Percentiles rank a stretch among this genome's conserved stretches.
Conservation (phyloP, 2,888 invertebrate species). For the Sphaerophoria taeniata region DNA sequence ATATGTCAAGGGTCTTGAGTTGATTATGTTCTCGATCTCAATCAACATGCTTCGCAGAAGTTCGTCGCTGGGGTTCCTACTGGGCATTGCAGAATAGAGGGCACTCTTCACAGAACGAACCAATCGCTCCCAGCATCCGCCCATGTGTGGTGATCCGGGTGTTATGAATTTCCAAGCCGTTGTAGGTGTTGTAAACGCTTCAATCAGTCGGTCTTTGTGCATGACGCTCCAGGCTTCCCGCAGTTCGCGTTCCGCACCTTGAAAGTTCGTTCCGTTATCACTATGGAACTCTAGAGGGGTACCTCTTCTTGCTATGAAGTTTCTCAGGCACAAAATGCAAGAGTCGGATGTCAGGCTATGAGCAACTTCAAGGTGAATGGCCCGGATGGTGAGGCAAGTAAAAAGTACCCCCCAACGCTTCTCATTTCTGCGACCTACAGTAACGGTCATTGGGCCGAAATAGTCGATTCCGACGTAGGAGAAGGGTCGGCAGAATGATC, state of each 20-base stretch:
- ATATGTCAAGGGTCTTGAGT: neutral
- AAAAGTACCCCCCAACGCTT: constrained; percentile 57
- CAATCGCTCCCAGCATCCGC: constrained; percentile 2
- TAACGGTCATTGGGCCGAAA: constrained; percentile 47
- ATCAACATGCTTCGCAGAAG: neutral
- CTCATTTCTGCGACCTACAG: constrained; percentile 36
- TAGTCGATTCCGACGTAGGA: constrained; percentile 44
- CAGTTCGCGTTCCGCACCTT: constrained; percentile 53
- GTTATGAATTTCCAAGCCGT: constrained; percentile 22
- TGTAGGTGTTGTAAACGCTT: neutral
- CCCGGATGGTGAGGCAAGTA: constrained; percentile 60
- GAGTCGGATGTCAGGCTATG: constrained; percentile 26
- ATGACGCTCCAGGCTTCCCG: constrained; percentile 16
- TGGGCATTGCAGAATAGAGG: neutral
- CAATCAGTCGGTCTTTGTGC: neutral
- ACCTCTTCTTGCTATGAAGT: constrained; percentile 46
- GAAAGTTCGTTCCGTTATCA: constrained; percentile 49
- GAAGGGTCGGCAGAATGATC: constrained; percentile 16
- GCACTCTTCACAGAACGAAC: constrained; percentile 7
- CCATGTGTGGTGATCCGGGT: constrained; percentile 10
- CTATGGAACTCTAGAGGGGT: constrained; percentile 37
- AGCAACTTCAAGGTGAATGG: constrained; percentile 52
- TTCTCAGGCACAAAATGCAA: constrained; percentile 45
- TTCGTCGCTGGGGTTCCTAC: neutral
- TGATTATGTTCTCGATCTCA: neutral